These are phyloP conservation scores for Caenorhabditis plicata DNA, from an alignment of 2,888 invertebrate genomes.

Conservation along the genomic window DNA sequence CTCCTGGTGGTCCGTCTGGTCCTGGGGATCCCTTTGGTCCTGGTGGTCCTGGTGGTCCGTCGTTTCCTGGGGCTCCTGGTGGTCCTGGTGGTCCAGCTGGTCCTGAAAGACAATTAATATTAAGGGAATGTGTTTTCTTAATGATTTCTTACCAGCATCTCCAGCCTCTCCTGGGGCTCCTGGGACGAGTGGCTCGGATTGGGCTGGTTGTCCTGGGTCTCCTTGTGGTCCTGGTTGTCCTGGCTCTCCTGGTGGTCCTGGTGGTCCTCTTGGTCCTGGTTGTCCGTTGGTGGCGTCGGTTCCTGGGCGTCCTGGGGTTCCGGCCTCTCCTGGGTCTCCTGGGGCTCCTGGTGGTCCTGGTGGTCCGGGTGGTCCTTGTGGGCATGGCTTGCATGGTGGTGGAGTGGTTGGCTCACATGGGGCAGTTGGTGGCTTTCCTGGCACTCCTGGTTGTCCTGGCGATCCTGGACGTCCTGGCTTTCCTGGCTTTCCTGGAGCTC, in stretches of 20 bases:
- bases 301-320: constrained; percentile 52
- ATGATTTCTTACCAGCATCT: constrained; percentile 45
- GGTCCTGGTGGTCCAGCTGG: constrained; percentile 50
- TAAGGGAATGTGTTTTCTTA: constrained; percentile 9
- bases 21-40: constrained; percentile 36
- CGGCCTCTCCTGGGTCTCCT: constrained; percentile 60
- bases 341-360: constrained; percentile 59
- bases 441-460: constrained; percentile 50
- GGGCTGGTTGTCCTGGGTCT: constrained; percentile 46
- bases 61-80: constrained; percentile 55
- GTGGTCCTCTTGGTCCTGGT: constrained; percentile 51
- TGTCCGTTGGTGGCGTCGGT: constrained; percentile 47
- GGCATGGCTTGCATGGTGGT: constrained; percentile 55
- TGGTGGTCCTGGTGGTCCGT: constrained; percentile 57
- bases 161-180: constrained; percentile 60
- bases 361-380: constrained; percentile 47
- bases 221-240: constrained; percentile 50
- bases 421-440: constrained; percentile 45
- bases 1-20: constrained; percentile 43
- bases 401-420: constrained; percentile 51
- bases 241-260: constrained; percentile 41
- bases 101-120: constrained; percentile 10
- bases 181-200: constrained; percentile 50
- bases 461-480: constrained; percentile 57
- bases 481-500: constrained; percentile 48